Conservation (phyloP, 2,113 vertebrate species). For the Salminus brasiliensis region DNA sequence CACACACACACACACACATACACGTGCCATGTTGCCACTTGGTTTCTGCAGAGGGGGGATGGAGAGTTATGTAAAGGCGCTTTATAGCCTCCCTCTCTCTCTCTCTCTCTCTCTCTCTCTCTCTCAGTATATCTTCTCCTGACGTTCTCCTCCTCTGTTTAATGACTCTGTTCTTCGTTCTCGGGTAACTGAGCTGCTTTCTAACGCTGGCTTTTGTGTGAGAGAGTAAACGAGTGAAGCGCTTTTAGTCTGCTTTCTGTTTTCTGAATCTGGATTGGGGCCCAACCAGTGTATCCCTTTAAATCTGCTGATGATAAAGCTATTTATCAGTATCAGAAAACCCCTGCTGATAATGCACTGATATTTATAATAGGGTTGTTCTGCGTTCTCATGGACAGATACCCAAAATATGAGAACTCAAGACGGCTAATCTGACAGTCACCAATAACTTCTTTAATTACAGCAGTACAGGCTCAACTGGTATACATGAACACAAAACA, state of each 20-base stretch:
- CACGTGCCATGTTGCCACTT: slow-evolving; percentile 24
- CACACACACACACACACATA: slow-evolving; percentile 26
- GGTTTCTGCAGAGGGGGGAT: slow-evolving; percentile 35
- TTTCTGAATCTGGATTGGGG: background rate
- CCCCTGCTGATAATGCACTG: too few species aligned
- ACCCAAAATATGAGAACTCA: too few species aligned
- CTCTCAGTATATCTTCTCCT: slow-evolving; percentile 46
- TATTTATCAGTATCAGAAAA: too few species aligned
- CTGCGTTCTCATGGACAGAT: too few species aligned
- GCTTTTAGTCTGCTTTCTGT: background rate
- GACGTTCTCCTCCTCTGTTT: slow-evolving; percentile 50
- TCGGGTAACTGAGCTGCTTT: slow-evolving; percentile 5
- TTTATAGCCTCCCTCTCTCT: slow-evolving; percentile 22
- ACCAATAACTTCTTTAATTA: too few species aligned
- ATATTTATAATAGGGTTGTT: too few species aligned
- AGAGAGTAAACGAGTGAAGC: background rate
- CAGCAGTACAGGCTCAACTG: too few species aligned
- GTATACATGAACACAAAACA: too few species aligned
- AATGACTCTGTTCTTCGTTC: slow-evolving; percentile 29
- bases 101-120: slow-evolving; percentile 18
- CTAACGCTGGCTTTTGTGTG: background rate
- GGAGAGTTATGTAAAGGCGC: slow-evolving; percentile 40
- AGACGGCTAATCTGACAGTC: too few species aligned
- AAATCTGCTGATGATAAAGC: background rate
- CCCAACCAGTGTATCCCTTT: background rate